Conservation (phyloP, 2,797 vertebrate genomes). For the Myotis planiceps region DNA sequence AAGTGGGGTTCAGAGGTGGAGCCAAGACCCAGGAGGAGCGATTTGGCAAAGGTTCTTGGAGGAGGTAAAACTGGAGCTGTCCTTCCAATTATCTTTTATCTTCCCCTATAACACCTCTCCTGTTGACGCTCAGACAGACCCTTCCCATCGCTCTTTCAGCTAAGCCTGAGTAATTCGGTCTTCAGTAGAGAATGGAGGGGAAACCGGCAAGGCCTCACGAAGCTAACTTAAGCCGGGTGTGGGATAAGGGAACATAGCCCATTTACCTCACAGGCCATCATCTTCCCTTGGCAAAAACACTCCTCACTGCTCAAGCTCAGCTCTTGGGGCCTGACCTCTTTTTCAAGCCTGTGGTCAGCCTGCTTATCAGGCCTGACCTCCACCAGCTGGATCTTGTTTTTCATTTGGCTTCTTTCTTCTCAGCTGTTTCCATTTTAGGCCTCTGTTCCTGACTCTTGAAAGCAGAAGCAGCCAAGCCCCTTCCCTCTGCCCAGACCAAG, state of each 20-base stretch:
- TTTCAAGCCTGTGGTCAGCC: conserved; percentile 29
- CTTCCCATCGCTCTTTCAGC: neutral
- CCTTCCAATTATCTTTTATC: neutral
- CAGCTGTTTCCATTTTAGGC: conserved; percentile 67
- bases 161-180: neutral
- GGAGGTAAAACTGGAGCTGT: neutral
- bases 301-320: neutral
- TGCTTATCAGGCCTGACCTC: conserved; percentile 59
- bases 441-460: conserved; percentile 46
- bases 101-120: neutral
- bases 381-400: conserved; percentile 73
- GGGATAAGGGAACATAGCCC: neutral
- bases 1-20: neutral
- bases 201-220: neutral
- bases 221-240: neutral
- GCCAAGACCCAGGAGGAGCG: neutral
- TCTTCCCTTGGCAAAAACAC: neutral
- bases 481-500: neutral
- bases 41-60: neutral
- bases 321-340: conserved; percentile 50
- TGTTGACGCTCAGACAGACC: neutral
- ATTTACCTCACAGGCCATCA: neutral
- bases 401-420: conserved; percentile 53
- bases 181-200: neutral
- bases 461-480: neutral